Percentiles rank a stretch among this genome's conserved stretches.
Evolutionary conservation across 2,797 vertebrate genomes (phyloP).

Genomic region (Chromis chromis): DNA sequence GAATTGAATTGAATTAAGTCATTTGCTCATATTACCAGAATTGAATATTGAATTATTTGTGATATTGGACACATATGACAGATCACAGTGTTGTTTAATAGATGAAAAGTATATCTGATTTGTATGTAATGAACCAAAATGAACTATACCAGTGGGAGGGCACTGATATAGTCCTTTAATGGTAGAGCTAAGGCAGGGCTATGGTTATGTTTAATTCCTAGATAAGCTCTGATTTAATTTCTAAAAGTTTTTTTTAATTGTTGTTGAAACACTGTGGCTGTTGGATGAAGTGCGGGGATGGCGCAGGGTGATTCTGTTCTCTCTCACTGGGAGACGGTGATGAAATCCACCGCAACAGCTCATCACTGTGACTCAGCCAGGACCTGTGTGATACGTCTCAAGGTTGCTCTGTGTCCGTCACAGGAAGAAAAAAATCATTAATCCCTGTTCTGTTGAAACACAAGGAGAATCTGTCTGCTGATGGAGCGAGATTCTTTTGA

Average conservation of each 20-base stretch:
- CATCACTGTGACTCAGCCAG: slow-evolving; percentile 35
- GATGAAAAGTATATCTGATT: too few relatives aligned
- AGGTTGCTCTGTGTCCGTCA: slow-evolving; percentile 36
- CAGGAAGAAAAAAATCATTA: slow-evolving; percentile 14
- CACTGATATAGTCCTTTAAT: neutral
- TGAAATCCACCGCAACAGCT: slow-evolving; percentile 59
- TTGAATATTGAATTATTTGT: too few relatives aligned
- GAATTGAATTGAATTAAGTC: too few relatives aligned
- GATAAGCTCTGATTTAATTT: slow-evolving; percentile 6
- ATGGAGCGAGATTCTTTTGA: neutral
- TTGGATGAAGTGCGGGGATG: slow-evolving; percentile 2
- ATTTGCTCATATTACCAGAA: too few relatives aligned
- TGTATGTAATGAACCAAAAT: too few relatives aligned
- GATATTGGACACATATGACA: too few relatives aligned
- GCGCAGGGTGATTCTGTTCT: slow-evolving; percentile 2
- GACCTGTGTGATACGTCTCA: slow-evolving; percentile 36
- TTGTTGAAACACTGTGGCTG: slow-evolving; percentile 13
- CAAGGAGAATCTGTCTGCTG: neutral
- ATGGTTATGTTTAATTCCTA: slow-evolving; percentile 1
- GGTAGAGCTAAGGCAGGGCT: neutral
- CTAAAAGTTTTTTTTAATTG: neutral
- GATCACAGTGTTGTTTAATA: too few relatives aligned
- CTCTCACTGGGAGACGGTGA: slow-evolving; percentile 39
- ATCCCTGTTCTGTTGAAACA: neutral
- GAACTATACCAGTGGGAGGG: neutral